These are phyloP conservation scores for Cryptoprocta ferox DNA, from an alignment of 2,797 vertebrate species.

Conservation along the genomic window DNA sequence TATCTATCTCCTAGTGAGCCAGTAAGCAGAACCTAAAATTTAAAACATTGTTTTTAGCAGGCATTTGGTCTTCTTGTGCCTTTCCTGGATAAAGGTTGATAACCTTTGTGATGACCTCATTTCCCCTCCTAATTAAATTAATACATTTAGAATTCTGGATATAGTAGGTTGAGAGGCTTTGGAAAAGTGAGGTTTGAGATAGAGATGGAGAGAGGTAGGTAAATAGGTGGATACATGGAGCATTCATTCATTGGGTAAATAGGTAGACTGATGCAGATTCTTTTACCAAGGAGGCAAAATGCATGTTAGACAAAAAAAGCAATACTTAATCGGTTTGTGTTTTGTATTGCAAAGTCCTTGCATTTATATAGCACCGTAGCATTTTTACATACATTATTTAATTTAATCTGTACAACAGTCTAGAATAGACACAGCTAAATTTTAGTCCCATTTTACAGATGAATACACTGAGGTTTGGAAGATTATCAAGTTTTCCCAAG, in stretches of 20 bases:
- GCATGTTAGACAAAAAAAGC: neutral
- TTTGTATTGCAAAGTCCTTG: neutral
- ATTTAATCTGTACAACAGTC: neutral
- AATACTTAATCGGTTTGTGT: neutral
- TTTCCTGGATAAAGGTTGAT: neutral
- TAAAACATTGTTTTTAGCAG: slow-evolving; percentile 35
- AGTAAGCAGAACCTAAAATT: slow-evolving; percentile 41
- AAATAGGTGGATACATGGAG: neutral
- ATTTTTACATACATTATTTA: neutral
- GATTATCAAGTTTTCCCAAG: neutral
- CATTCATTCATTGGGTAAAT: neutral
- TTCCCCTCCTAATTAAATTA: slow-evolving; percentile 26
- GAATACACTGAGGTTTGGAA: neutral
- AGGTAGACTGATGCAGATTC: neutral
- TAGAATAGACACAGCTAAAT: neutral
- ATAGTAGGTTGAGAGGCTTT: neutral
- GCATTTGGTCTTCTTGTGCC: neutral
- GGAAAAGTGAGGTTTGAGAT: neutral
- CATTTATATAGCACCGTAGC: neutral
- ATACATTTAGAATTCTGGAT: slow-evolving; percentile 37
- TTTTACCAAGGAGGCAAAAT: neutral
- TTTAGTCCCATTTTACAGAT: neutral
- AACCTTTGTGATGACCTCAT: neutral
- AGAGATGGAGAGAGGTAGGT: neutral
- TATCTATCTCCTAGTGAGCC: neutral